Conservation (phyloP, 2,113 vertebrate species). For the Pavo muticus region DNA sequence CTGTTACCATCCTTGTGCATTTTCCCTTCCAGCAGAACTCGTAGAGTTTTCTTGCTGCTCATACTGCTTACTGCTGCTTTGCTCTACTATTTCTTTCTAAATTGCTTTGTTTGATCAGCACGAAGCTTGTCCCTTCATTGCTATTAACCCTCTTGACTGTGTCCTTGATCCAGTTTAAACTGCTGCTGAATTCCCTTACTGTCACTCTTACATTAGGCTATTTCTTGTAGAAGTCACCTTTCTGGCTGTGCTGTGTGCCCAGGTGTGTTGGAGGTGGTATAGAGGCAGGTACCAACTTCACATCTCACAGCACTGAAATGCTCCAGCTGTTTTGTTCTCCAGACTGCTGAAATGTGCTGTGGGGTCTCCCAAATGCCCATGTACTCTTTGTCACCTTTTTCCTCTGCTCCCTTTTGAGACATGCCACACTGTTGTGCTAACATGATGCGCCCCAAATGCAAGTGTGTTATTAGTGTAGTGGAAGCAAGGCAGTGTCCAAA, state of each 20-base stretch:
- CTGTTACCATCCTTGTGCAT: not conserved
- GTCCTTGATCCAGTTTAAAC: not conserved
- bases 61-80: not conserved
- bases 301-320: slow-evolving; percentile 3
- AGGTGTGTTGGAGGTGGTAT: not conserved
- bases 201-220: not conserved
- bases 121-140: not conserved
- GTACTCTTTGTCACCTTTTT: not conserved
- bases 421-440: not conserved
- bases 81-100: not conserved
- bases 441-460: not conserved
- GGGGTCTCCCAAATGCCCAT: not conserved
- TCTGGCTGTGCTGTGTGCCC: not conserved
- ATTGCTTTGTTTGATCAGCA: not conserved
- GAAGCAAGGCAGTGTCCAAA: not conserved
- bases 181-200: not conserved
- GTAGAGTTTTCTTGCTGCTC: not conserved
- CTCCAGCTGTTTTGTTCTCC: slow-evolving; percentile 1
- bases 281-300: not conserved
- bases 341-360: not conserved
- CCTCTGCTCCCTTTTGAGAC: not conserved
- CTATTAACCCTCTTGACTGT: not conserved
- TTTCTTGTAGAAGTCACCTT: slow-evolving; percentile 28
- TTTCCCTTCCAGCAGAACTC: not conserved
- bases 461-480: accelerated